Evolutionary conservation across 2,888 invertebrate genomes (phyloP).

Genomic region (Tricholauxania praeusta): DNA sequence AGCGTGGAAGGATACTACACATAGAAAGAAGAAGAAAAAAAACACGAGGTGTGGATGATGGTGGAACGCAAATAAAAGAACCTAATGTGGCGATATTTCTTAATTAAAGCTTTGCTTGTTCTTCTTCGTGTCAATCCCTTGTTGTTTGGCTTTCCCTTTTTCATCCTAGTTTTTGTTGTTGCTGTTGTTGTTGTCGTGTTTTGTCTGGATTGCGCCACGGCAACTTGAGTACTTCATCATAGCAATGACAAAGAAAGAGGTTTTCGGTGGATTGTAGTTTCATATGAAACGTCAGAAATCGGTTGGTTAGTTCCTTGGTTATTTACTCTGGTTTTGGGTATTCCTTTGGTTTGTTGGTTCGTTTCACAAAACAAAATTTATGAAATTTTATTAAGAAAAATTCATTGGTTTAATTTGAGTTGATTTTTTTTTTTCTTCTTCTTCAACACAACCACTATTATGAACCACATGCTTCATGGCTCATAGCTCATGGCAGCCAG

Average conservation of each 20-base stretch:
- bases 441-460: too few species aligned
- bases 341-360: neutral
- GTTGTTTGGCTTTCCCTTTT: neutral
- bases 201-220: too few species aligned
- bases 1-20: neutral
- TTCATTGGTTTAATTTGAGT: neutral
- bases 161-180: neutral
- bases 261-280: too few species aligned
- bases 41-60: neutral
- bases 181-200: neutral
- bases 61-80: conserved; percentile 19
- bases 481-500: neutral
- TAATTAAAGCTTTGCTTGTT: conserved; percentile 39
- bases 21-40: neutral
- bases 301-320: neutral
- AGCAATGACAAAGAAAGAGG: conserved; percentile 3
- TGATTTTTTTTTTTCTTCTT: too few species aligned
- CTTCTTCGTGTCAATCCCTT: conserved; percentile 18
- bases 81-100: conserved; percentile 42
- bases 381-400: conserved; percentile 7
- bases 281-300: too few species aligned
- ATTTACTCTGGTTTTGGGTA: neutral
- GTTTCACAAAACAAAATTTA: neutral
- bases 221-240: conserved; percentile 8
- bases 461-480: too few species aligned